A percentile compares a stretch with the other conserved stretches of the same genome.
Conservation (phyloP, 37 sponge, comb jelly and placozoan species). For the Ianthella basta region DNA sequence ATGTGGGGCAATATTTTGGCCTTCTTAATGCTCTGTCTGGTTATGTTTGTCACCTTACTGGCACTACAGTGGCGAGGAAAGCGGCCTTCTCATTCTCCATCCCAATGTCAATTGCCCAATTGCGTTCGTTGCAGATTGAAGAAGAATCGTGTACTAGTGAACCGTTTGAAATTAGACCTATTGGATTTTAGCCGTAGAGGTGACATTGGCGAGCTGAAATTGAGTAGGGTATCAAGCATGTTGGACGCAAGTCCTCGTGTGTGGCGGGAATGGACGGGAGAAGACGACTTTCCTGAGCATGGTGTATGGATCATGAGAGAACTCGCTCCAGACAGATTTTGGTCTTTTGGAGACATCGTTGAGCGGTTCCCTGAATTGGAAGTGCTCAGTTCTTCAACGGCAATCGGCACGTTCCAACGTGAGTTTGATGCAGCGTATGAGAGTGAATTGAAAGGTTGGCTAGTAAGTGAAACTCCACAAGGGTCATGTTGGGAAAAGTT, state of each 20-base stretch:
- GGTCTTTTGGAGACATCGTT: constrained; percentile 16
- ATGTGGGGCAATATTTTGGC: neutral
- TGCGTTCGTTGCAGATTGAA: constrained; percentile 25
- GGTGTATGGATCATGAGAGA: constrained; percentile 51
- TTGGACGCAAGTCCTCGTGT: neutral
- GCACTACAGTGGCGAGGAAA: neutral
- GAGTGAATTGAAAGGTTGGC: constrained; percentile 31
- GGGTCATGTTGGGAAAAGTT: constrained; percentile 59
- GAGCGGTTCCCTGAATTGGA: neutral
- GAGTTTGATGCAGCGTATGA: neutral
- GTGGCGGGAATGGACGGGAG: neutral
- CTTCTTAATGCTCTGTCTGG: neutral
- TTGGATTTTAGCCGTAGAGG: too few species aligned
- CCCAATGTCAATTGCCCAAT: neutral
- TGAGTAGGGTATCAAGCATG: too few species aligned
- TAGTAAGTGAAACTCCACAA: constrained; percentile 39
- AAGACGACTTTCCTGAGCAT: neutral
- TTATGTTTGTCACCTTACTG: neutral
- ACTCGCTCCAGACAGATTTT: constrained; percentile 22
- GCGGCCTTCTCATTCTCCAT: neutral
- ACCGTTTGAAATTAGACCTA: too few species aligned
- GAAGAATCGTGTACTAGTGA: neutral
- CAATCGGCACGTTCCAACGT: neutral
- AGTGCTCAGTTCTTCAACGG: neutral
- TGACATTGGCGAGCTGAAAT: too few species aligned